These are phyloP conservation scores for Nesoenas mayeri DNA, from an alignment of 2,113 vertebrate genomes.

Conservation along the genomic window DNA sequence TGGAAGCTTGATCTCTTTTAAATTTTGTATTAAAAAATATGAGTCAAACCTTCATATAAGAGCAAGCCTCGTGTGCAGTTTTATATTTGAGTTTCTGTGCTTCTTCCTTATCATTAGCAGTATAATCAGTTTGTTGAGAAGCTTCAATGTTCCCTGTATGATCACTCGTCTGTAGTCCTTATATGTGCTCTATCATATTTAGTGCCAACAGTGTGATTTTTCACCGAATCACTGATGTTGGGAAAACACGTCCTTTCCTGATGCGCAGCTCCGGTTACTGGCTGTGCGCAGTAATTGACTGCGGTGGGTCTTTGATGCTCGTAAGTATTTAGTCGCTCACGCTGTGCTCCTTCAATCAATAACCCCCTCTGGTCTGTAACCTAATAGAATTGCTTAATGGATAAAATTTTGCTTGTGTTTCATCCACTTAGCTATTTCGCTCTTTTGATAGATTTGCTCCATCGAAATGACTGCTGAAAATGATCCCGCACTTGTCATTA, in stretches of 20 bases:
- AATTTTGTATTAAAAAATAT: background rate
- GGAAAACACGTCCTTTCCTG: background rate
- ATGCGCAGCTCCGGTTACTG: background rate
- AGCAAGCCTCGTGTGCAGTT: background rate
- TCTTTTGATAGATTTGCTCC: background rate
- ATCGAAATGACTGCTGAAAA: background rate
- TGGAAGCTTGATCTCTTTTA: background rate
- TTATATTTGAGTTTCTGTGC: background rate
- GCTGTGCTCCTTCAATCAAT: constrained; percentile 24
- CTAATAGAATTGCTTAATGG: constrained; percentile 27
- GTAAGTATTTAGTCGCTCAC: background rate
- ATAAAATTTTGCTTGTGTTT: constrained; percentile 13
- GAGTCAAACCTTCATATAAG: background rate
- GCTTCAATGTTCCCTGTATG: background rate
- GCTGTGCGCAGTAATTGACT: constrained; percentile 1
- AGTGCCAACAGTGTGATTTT: background rate
- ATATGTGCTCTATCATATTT: background rate
- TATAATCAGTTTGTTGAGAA: background rate
- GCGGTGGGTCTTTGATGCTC: background rate
- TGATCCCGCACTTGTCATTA: accelerated
- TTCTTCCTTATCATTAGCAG: background rate
- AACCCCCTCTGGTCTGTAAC: background rate
- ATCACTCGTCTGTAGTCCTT: background rate
- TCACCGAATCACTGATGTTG: background rate
- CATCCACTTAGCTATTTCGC: background rate